Evolutionary conservation across 2,797 vertebrate genomes (phyloP).

Genomic region (Gymnodraco acuticeps): DNA sequence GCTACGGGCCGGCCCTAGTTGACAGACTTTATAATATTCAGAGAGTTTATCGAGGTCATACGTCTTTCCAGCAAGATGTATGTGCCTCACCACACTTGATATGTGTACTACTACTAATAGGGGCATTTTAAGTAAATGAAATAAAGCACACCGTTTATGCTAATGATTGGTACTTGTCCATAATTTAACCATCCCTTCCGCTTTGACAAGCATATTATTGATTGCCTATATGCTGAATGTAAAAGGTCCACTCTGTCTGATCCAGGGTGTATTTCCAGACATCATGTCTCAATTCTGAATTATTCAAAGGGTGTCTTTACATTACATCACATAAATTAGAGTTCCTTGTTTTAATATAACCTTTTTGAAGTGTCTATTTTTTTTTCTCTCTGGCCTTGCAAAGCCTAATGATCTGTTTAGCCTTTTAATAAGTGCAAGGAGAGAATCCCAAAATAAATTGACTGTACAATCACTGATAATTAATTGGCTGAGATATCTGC

Average conservation of each 20-base stretch:
- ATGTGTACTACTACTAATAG: slow-evolving; percentile 36
- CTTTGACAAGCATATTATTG: slow-evolving; percentile 68
- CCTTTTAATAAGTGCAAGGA: slow-evolving; percentile 55
- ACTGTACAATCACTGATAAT: slow-evolving; percentile 82
- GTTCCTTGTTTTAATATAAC: slow-evolving; percentile 39
- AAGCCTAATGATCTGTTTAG: slow-evolving; percentile 79
- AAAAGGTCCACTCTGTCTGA: slow-evolving; percentile 54
- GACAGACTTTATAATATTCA: slow-evolving; percentile 26
- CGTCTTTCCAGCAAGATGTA: slow-evolving; percentile 29
- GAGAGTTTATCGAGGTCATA: slow-evolving; percentile 29
- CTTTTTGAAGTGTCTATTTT: slow-evolving; percentile 23
- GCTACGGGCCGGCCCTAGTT: neutral
- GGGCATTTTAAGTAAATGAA: slow-evolving; percentile 58
- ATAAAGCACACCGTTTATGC: slow-evolving; percentile 62
- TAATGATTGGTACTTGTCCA: slow-evolving; percentile 66
- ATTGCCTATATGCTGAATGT: slow-evolving; percentile 45
- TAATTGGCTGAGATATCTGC: slow-evolving; percentile 74
- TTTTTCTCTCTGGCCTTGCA: slow-evolving; percentile 26
- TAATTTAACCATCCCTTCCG: slow-evolving; percentile 61
- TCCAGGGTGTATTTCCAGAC: slow-evolving; percentile 40
- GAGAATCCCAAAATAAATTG: slow-evolving; percentile 64
- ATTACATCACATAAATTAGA: slow-evolving; percentile 31
- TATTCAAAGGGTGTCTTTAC: slow-evolving; percentile 23
- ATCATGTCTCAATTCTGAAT: slow-evolving; percentile 36
- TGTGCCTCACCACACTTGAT: slow-evolving; percentile 8